Base-by-base conservation (phyloP, 2,888 invertebrate species). In the Microchrysa polita region DNA sequence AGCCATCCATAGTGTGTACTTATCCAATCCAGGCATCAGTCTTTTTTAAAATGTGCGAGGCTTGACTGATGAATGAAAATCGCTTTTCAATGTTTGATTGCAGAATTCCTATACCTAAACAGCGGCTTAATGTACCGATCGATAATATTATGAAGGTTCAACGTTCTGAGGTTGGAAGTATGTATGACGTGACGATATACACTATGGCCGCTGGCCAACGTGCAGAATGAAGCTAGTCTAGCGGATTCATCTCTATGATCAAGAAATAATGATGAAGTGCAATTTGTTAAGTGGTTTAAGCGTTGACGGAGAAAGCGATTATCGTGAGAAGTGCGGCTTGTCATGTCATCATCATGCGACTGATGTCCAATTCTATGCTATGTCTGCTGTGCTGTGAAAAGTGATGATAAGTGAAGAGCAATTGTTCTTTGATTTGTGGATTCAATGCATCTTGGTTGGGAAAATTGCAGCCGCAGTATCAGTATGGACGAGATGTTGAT, bases 241-340 rank as follows among this genome's bases (percentile, higher is more conserved):
- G 69, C 55, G n/a, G n/a, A 55, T 34, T 16, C 69, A 69, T 69
- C 69, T 69, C 69, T 18, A 69, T 27, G 57, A 69, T 69, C 69
- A 20, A 55, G 69, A 40, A 69, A 34, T 34, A 5, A 67, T 67
- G 67, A 69, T 69, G 69, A 69, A 69, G 69, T 55, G 69, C 69
- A 69, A 69, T 69, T 69, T 69, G 69, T 55, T 69, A 69, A 69
- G 69, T 69, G 69, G 69, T 69, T 55, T 55, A 52, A 69, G 69
- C 69, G 57, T 12, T 69, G 69, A 69, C 55, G 69, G 69, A 69
- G 69, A 69, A 69, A 69, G 69, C 69, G 69, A 69, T 69, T 69
- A 69, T 69, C 69, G 69, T 69, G 69, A 69, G 69, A 69, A 69
- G 55, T 7, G 27, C 69, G 40, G 57, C 67, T n/a, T 67, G 67